Conservation (phyloP, 2,113 vertebrate genomes). For the Podarcis muralis region DNA sequence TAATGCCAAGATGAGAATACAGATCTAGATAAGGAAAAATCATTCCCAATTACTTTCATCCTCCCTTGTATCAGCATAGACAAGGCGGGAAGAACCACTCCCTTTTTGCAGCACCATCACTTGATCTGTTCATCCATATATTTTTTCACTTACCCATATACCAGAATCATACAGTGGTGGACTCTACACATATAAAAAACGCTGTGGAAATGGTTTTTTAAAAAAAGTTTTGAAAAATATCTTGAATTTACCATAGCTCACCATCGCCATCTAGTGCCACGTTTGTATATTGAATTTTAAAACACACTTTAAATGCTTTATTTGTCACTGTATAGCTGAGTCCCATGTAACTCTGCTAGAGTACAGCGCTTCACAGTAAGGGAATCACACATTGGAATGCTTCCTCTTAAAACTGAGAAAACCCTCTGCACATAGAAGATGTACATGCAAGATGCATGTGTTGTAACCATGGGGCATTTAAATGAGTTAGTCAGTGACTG, state of each 20-base stretch:
- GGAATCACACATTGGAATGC: background rate
- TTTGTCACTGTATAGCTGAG: no score
- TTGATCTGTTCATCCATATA: background rate
- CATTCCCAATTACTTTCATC: background rate
- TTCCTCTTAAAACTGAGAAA: background rate
- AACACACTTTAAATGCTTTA: no score
- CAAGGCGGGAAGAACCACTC: background rate
- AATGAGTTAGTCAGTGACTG: background rate
- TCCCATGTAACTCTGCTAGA: background rate
- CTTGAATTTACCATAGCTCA: no score
- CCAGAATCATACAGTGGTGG: background rate
- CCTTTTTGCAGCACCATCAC: background rate
- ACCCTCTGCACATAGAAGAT: no score
- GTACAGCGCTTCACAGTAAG: background rate
- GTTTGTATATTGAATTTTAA: no score
- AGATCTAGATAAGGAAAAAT: background rate
- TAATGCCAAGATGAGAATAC: background rate
- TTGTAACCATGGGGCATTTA: background rate
- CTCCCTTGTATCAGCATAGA: background rate
- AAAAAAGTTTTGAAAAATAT: no score
- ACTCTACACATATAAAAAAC: no score
- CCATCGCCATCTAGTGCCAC: no score
- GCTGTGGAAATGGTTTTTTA: no score
- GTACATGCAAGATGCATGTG: no score
- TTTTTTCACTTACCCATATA: background rate